These are phyloP conservation scores for Falco peregrinus DNA, from an alignment of 2,797 vertebrate species.

Conservation along the genomic window DNA sequence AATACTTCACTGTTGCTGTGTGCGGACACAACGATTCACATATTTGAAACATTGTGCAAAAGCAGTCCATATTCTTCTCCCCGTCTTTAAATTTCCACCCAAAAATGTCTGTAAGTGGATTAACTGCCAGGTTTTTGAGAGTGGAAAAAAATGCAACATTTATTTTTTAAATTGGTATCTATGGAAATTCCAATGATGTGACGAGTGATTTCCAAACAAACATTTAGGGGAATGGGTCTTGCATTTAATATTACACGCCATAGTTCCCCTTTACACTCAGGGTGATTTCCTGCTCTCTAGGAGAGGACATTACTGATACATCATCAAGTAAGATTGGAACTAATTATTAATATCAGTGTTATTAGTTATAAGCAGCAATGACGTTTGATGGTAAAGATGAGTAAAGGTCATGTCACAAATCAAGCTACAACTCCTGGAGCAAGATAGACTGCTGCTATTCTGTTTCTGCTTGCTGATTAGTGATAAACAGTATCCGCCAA, in stretches of 20 bases:
- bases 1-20: not conserved
- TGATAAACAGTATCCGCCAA: not conserved
- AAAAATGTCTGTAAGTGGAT: not conserved
- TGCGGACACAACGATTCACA: rapidly evolving
- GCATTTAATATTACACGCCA: not conserved
- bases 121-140: not conserved
- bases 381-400: not conserved
- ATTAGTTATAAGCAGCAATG: not conserved
- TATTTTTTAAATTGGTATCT: not conserved
- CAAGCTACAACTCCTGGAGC: not conserved
- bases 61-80: not conserved
- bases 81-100: rapidly evolving
- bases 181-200: not conserved
- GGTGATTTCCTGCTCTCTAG: not conserved
- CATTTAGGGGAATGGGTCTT: not conserved
- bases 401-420: not conserved
- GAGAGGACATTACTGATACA: not conserved
- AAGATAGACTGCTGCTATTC: not conserved
- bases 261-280: not conserved
- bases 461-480: not conserved
- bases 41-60: not conserved
- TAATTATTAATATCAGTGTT: not conserved
- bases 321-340: not conserved
- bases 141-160: not conserved
- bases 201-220: not conserved